phyloP scores from a whole-genome alignment of 2,113 vertebrate genomes.

The Balaeniceps rex region DNA sequence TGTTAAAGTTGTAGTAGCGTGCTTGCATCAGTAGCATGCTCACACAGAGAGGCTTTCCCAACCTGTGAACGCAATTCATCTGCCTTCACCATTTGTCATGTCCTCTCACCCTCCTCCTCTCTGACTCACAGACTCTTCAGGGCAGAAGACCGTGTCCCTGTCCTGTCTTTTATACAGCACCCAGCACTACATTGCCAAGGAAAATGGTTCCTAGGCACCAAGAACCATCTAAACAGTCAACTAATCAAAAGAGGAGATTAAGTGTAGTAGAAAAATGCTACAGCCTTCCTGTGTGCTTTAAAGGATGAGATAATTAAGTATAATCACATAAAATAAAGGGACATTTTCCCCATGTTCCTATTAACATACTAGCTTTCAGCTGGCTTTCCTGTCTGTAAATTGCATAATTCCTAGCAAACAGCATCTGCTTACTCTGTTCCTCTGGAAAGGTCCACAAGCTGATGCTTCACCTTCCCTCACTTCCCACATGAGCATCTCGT shows the following conservation, averaged over 20 bases:
- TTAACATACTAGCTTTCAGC: background rate
- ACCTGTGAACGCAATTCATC: background rate
- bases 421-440: background rate
- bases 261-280: background rate
- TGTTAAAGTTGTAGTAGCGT: too few relatives aligned
- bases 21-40: too few relatives aligned
- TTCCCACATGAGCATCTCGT: background rate
- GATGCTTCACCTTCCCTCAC: background rate
- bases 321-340: background rate
- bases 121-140: background rate
- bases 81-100: background rate
- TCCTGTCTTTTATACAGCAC: background rate
- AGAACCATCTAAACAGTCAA: background rate
- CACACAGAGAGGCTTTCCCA: background rate
- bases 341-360: background rate
- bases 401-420: background rate
- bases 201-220: background rate
- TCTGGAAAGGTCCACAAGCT: background rate
- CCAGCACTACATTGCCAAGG: background rate
- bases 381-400: background rate
- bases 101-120: background rate
- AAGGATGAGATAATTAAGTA: background rate
- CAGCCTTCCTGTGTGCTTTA: background rate
- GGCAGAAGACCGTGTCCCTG: background rate
- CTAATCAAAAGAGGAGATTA: background rate